Evolutionary conservation across 2,113 vertebrate genomes (phyloP), one percentile per base, ranked within the genome.

Genomic region (Progne subis): DNA sequence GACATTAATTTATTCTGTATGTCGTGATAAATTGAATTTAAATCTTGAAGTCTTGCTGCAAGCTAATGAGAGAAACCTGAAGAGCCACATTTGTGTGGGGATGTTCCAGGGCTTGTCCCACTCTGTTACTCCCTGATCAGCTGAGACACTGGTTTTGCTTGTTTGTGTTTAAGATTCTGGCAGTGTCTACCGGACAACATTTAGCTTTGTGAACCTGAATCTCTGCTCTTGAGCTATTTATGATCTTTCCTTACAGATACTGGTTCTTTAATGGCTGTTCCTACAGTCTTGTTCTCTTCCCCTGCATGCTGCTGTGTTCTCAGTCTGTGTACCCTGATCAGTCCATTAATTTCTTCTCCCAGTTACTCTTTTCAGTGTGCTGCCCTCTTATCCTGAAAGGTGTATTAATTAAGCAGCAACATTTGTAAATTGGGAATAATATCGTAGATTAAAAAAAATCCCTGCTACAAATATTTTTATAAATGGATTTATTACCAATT

Each of bases 81-180:
- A 68, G 81, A 86, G 52, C 72, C 67, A 11, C 39, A 7, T 63
- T 70, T 67, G 41, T 50, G 56, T 77, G 70, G 72, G 52, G 50
- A 39, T 52, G 69, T 94, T 67, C 56, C 65, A 55, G 74, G 72
- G 52, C 78, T 68, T 79, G 68, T 79, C 65, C 52, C 9, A 4
- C 39, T 74, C 15, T 68, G 4, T 68, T 69, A 15, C 16, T 74
- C 50, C 49, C n/a, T 86, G 88, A 74, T 70, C 83, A 82, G 64
- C 81, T 44, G 64, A 71, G 47, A 60, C 26, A 44, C 81, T 75
- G 60, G 60, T 95, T 96, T 84, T 84, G 44, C 93, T 88, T 82
- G 77, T 82, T 93, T 60, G 37, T 76, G 14, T 72, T 94, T 5
- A n/a, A 87, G 47, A 44, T 55, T 70, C 52, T 92, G 77, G 28